A percentile compares a stretch with the other conserved stretches of the same genome.
These are phyloP conservation scores for Gymnoscopelus braueri DNA, from an alignment of 2,797 vertebrate genomes.

Conservation along the genomic window DNA sequence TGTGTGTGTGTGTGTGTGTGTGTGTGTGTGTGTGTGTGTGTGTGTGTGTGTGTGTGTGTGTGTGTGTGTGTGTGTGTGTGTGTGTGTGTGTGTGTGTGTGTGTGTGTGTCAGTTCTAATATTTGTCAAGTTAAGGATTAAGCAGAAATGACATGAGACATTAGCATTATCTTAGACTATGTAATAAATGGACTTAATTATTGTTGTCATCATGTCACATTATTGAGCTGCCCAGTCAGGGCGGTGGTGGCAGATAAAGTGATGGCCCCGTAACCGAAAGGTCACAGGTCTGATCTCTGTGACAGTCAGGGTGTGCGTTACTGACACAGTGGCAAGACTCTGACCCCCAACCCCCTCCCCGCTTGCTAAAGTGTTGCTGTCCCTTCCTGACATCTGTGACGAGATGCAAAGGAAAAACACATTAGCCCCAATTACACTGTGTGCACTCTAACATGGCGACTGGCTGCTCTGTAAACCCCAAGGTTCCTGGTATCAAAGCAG, in stretches of 20 bases:
- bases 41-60: background rate
- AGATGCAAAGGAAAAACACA: too few species aligned
- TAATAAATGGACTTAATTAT: constrained; percentile 71
- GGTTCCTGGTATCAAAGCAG: constrained; percentile 22
- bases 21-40: constrained; percentile 11
- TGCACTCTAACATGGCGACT: background rate
- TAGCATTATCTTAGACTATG: constrained; percentile 59
- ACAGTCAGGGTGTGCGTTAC: constrained; percentile 55
- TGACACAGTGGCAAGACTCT: constrained; percentile 49
- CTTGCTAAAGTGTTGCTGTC: too few species aligned
- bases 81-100: constrained; percentile 24
- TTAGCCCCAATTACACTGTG: too few species aligned
- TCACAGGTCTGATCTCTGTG: constrained; percentile 58
- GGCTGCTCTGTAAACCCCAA: constrained; percentile 4
- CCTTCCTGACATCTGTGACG: too few species aligned
- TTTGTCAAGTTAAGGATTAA: constrained; percentile 59
- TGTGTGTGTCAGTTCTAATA: constrained; percentile 58
- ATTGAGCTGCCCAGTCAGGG: constrained; percentile 45
- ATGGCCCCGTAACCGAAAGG: constrained; percentile 60
- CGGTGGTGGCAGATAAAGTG: constrained; percentile 39
- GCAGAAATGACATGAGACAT: constrained; percentile 65
- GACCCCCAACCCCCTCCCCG: background rate
- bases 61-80: constrained; percentile 8
- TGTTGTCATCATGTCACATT: constrained; percentile 61
- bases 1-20: constrained; percentile 16